A percentile compares a stretch with the other conserved stretches of the same genome.
Evolutionary conservation across 2,888 invertebrate species (phyloP).

Genomic region (Himalopsyche anomala): DNA sequence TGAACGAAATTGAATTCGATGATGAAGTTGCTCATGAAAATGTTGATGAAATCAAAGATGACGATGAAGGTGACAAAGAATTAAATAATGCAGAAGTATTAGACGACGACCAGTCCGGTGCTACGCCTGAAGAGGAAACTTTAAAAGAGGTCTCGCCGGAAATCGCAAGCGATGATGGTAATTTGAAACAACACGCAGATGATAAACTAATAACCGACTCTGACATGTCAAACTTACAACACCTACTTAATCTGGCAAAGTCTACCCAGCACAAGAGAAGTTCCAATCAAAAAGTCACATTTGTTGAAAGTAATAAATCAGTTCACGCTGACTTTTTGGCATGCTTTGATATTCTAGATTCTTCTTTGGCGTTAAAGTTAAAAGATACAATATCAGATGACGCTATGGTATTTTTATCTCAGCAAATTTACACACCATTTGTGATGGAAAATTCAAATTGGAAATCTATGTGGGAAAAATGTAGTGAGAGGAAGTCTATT

Average conservation of each 20-base stretch:
- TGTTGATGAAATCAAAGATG: conserved; percentile 41
- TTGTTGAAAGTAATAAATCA: conserved; percentile 75
- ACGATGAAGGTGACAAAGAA: conserved; percentile 65
- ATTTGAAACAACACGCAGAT: not conserved
- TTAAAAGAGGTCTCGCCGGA: not conserved
- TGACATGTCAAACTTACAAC: conserved; percentile 80
- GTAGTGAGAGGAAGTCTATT: conserved; percentile 51
- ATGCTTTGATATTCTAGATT: conserved; percentile 75
- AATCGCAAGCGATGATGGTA: not conserved
- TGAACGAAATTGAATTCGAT: conserved; percentile 68
- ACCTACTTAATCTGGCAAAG: conserved; percentile 78
- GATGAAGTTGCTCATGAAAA: conserved; percentile 52
- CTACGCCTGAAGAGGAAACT: not conserved
- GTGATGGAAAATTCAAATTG: conserved; percentile 66
- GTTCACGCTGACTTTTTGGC: conserved; percentile 77
- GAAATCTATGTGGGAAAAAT: conserved; percentile 52
- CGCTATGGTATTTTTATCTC: conserved; percentile 69
- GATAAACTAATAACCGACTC: conserved; percentile 74
- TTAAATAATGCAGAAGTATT: conserved; percentile 68
- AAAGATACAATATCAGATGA: conserved; percentile 70
- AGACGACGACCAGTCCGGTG: not conserved
- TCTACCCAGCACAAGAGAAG: conserved; percentile 71
- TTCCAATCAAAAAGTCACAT: conserved; percentile 75
- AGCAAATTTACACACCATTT: conserved; percentile 69
- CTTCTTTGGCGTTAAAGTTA: conserved; percentile 68